These are phyloP conservation scores for Eledona agricola DNA, from an alignment of 2,888 invertebrate genomes.

Conservation along the genomic window DNA sequence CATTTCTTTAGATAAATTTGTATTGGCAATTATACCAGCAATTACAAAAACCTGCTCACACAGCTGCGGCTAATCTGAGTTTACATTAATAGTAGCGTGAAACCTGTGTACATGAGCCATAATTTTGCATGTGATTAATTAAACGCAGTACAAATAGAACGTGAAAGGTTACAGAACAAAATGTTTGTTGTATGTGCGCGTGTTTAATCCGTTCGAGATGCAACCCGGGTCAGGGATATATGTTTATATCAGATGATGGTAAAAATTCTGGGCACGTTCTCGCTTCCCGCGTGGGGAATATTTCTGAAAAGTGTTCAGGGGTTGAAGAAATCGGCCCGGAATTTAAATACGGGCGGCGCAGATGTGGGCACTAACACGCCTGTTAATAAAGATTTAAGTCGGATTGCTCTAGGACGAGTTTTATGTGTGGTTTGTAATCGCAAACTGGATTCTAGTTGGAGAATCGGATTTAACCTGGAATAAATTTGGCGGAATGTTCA, in stretches of 20 bases:
- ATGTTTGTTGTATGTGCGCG: neutral
- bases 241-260: slow-evolving; percentile 33
- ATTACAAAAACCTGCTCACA: no score
- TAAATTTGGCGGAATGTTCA: no score
- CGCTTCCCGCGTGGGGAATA: slow-evolving; percentile 46
- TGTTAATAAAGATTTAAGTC: slow-evolving; percentile 34
- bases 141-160: no score
- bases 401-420: slow-evolving; percentile 9
- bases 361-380: slow-evolving; percentile 38
- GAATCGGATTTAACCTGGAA: no score
- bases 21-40: no score
- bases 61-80: no score
- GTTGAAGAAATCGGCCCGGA: slow-evolving; percentile 41
- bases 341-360: slow-evolving; percentile 46
- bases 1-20: no score
- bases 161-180: neutral
- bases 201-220: slow-evolving; percentile 12
- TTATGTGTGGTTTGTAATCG: no score
- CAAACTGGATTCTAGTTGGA: no score
- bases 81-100: no score
- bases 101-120: no score
- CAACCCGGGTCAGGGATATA: slow-evolving; percentile 25
- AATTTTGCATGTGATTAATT: no score
- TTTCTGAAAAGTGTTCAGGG: slow-evolving; percentile 45
- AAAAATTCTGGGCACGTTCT: slow-evolving; percentile 50